Conservation (phyloP, 35 echinoderm and acorn worm genomes). For the Heliocidaris erythrogramma region DNA sequence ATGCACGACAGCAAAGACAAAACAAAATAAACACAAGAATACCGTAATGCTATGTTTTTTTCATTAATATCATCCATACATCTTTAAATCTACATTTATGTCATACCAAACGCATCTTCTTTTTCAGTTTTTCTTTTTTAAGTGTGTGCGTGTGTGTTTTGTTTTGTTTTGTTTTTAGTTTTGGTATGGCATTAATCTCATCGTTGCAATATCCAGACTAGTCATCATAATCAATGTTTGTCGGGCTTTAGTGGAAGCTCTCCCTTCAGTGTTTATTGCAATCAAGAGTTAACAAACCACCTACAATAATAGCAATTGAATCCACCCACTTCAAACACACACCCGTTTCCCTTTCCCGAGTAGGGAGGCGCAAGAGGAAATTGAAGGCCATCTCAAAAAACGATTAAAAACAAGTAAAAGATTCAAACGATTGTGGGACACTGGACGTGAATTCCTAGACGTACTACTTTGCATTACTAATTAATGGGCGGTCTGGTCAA, state of each 20-base stretch:
- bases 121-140: constrained; percentile 1
- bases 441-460: not conserved
- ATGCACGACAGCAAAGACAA: not conserved
- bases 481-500: not conserved
- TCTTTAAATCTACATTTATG: too few species aligned
- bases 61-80: not conserved
- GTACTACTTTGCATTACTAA: not conserved
- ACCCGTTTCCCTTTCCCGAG: not conserved
- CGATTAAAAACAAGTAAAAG: not conserved
- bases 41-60: not conserved
- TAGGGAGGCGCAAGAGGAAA: not conserved
- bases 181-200: too few species aligned
- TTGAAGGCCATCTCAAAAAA: not conserved
- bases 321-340: not conserved
- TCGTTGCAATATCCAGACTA: too few species aligned
- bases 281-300: not conserved
- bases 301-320: not conserved
- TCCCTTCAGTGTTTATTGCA: too few species aligned
- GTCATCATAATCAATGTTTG: too few species aligned
- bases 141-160: not conserved
- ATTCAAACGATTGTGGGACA: not conserved
- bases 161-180: not conserved
- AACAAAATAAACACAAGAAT: not conserved
- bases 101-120: not conserved
- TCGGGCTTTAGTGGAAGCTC: too few species aligned